Conservation (phyloP, 1,140 invertebrate species). For the Fopius arisanus region DNA sequence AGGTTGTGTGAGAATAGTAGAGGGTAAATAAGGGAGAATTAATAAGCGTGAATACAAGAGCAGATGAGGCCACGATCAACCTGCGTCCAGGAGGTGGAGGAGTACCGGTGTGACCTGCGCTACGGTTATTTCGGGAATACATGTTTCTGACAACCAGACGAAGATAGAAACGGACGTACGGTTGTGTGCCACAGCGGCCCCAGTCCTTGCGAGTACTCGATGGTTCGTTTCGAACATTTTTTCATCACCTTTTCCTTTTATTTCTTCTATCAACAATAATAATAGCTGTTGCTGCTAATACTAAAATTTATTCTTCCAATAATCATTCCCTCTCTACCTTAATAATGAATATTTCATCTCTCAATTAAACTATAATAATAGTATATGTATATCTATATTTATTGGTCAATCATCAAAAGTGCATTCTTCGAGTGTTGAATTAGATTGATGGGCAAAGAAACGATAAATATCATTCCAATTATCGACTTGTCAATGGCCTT, state of each 20-base stretch:
- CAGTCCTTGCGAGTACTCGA: conserved; percentile 63
- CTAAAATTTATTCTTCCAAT: no score
- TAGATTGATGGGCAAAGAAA: no score
- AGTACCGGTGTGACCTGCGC: conserved; percentile 49
- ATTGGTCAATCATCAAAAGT: no score
- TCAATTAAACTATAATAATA: no score
- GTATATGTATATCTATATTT: no score
- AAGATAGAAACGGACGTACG: conserved; percentile 51
- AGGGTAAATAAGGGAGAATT: neutral
- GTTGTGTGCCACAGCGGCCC: conserved; percentile 61
- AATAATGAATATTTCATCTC: no score
- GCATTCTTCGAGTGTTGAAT: no score
- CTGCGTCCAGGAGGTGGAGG: conserved; percentile 55
- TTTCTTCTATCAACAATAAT: neutral
- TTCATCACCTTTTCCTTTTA: conserved; percentile 40
- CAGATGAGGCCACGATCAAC: conserved; percentile 60
- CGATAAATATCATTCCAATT: no score
- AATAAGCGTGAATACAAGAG: conserved; percentile 38
- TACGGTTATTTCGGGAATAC: conserved; percentile 45
- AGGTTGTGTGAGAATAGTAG: neutral
- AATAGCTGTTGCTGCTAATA: no score
- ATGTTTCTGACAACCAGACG: conserved; percentile 58
- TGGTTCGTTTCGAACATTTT: conserved; percentile 56
- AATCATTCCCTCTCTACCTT: no score
- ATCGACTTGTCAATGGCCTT: no score